Percentiles rank a stretch among this genome's conserved stretches.
These are phyloP conservation scores for Sibirionetta formosa DNA, from an alignment of 2,797 vertebrate species.

Conservation along the genomic window DNA sequence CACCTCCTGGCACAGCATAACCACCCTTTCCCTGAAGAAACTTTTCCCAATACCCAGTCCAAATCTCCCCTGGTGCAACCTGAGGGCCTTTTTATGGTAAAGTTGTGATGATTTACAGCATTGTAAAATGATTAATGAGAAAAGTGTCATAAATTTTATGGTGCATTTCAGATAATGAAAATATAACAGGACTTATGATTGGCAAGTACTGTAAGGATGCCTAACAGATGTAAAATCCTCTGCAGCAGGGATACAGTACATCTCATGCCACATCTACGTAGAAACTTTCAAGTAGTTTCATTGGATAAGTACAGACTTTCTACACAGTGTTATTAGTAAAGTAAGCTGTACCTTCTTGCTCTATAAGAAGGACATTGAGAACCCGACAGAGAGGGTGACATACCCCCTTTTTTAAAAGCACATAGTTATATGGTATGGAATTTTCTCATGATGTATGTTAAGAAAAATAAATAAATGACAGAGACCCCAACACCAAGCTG, in stretches of 20 bases:
- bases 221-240: background rate
- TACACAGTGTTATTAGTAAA: background rate
- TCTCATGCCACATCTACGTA: background rate
- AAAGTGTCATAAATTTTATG: background rate
- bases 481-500: background rate
- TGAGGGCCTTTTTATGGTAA: background rate
- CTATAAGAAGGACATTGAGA: background rate
- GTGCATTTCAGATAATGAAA: background rate
- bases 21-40: background rate
- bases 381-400: background rate
- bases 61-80: background rate
- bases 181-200: background rate
- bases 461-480: background rate
- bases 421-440: fast-evolving
- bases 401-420: background rate
- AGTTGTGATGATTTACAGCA: background rate
- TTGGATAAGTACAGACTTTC: background rate
- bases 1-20: background rate
- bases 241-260: fast-evolving
- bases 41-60: background rate
- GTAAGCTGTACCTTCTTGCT: background rate
- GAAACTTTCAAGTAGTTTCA: background rate
- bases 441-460: background rate
- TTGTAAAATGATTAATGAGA: background rate
- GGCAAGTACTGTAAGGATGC: background rate